Evolutionary conservation across 1,140 invertebrate species (phyloP).

Genomic region (Manduca sexta): DNA sequence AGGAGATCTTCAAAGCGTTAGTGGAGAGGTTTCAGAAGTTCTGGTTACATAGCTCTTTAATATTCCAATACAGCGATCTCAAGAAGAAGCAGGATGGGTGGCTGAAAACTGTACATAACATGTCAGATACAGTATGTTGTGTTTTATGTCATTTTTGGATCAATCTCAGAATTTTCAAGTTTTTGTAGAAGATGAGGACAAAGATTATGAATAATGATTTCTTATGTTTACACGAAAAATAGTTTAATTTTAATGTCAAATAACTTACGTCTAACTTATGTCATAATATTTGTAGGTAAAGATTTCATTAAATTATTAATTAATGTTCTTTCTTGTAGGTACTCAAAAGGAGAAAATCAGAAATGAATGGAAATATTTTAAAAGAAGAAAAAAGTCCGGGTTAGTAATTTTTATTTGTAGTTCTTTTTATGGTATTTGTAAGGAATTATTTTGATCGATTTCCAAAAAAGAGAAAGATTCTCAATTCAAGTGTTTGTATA

Average conservation of each 20-base stretch:
- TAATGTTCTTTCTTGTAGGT: conserved; percentile 27
- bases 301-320: neutral
- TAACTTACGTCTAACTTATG: no score
- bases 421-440: no score
- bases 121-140: conserved; percentile 41
- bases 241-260: no score
- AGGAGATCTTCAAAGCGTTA: conserved; percentile 40
- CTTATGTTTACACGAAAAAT: neutral
- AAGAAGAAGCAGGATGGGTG: conserved; percentile 42
- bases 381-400: conserved; percentile 16
- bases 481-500: no score
- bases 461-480: no score
- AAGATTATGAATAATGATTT: no score
- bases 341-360: conserved; percentile 41
- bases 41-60: conserved; percentile 37
- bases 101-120: conserved; percentile 44
- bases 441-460: no score
- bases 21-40: conserved; percentile 54
- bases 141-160: conserved; percentile 2
- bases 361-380: conserved; percentile 32
- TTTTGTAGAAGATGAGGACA: no score
- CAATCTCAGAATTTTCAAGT: neutral
- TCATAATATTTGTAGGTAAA: no score
- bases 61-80: conserved; percentile 32
- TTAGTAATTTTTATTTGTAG: neutral